These are phyloP conservation scores for Vicugna pacos DNA, from an alignment of 2,113 vertebrate species.

Conservation along the genomic window DNA sequence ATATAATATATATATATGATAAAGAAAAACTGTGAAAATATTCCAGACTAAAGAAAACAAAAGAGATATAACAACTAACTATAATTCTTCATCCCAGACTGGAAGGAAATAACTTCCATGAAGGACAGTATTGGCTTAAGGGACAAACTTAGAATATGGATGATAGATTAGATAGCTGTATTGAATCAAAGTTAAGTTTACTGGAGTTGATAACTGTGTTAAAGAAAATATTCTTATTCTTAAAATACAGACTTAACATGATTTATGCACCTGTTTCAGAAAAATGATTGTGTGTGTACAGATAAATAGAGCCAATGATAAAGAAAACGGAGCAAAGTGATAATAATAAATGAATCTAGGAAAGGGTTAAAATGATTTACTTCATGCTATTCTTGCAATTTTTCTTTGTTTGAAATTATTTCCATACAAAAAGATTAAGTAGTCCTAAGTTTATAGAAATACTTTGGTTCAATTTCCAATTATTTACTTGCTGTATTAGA, in stretches of 20 bases:
- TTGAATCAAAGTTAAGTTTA: not conserved
- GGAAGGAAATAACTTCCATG: not conserved
- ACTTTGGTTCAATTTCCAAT: not conserved
- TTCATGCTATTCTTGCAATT: not conserved
- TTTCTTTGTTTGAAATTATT: constrained; percentile 40
- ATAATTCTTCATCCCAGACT: not conserved
- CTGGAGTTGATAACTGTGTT: not conserved
- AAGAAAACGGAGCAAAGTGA: not conserved
- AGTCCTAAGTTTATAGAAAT: not conserved
- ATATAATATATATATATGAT: too few species aligned
- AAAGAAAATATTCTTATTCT: not conserved
- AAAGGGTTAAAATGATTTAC: not conserved
- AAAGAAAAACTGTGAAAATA: not conserved
- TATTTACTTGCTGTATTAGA: not conserved
- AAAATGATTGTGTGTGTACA: not conserved
- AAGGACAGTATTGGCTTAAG: not conserved
- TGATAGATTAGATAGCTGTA: not conserved
- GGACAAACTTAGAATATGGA: not conserved
- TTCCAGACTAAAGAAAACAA: not conserved
- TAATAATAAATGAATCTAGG: not conserved
- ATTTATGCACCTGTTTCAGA: not conserved
- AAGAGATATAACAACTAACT: not conserved
- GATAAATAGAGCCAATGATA: not conserved
- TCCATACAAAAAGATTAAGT: not conserved
- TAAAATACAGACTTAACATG: not conserved